Percentiles rank a stretch among this genome's conserved stretches.
These are phyloP conservation scores for Oligia latruncula DNA, from an alignment of 2,888 invertebrate species.

Conservation along the genomic window DNA sequence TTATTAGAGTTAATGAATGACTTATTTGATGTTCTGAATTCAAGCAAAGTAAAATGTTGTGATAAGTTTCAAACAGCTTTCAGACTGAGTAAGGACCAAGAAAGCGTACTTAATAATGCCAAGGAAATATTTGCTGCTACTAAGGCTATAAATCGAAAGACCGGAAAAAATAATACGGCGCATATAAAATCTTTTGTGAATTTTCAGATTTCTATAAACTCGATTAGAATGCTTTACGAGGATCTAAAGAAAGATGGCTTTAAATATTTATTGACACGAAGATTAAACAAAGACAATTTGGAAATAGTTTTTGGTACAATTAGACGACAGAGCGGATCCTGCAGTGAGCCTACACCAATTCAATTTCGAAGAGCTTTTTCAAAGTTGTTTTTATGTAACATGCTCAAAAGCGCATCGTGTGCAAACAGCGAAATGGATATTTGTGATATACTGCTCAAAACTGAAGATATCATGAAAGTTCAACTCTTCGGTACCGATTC, in stretches of 20 bases:
- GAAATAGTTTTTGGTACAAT: background rate
- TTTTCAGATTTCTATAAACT: slow-evolving; percentile 8
- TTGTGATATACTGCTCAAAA: background rate
- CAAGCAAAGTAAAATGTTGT: background rate
- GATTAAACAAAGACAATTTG: background rate
- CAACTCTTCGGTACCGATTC: background rate
- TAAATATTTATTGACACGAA: slow-evolving; percentile 5
- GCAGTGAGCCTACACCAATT: background rate
- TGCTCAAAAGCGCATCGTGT: background rate
- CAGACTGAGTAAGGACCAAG: background rate
- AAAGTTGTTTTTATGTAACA: background rate
- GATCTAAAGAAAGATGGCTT: slow-evolving; percentile 13
- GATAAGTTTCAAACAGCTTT: background rate
- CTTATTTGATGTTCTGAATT: background rate
- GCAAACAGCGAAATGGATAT: background rate
- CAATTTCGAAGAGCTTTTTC: background rate
- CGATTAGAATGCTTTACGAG: slow-evolving; percentile 4
- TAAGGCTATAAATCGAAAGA: background rate
- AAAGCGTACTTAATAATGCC: background rate
- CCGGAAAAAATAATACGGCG: background rate
- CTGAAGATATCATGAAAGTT: too few species aligned
- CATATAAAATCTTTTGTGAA: background rate
- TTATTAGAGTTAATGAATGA: slow-evolving; percentile 2
- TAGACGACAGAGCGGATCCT: background rate
- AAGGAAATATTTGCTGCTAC: background rate